Base-by-base conservation (phyloP, 2,888 invertebrate genomes). In the Trissoscelio sp. region DNA sequence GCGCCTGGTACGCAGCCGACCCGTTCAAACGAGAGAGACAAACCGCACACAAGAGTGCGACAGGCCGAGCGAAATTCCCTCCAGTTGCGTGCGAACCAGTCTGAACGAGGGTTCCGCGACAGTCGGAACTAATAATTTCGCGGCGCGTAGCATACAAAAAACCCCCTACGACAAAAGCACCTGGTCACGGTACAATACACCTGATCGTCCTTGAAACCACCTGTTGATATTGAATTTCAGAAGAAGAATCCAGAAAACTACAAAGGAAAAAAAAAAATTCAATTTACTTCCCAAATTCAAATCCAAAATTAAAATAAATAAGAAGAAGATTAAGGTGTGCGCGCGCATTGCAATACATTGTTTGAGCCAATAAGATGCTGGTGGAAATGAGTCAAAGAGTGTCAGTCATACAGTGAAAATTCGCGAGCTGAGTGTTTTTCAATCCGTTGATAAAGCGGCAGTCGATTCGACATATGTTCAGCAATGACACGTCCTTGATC, bases 401-500 rank as follows among this genome's bases (percentile, higher is more conserved):
- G 64, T 46, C 16, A 39, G 53, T 70, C 46, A 46, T 28, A 5
- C 14, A 14, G 55, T 48, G 70, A 70, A 58, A 58, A 60, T 60
- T 34, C 28, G 57, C 70, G 34, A 2, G n/a, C n/a, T 28, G 16
- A 60, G 60, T 16, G 16, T 24, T 31, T 7, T 18, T n/a, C 34
- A 34, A 9, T n/a, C n/a, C 14, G n/a, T 9, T n/a, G 34, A 20
- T 18, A 16, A 70, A 70, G 7, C 55, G 24, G 46, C 48, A 24
- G 31, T 6, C 12, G 42, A 55, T 44, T 1, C 14, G 31, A 69
- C 69, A 46, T 57, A 46, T 42, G 64, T 57, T 60, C 53, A 24
- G 22, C 57, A 28, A 73, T 67, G 79, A 75, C 62, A 53, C 64
- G 80, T 46, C 80, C 80, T 80, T 80, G 80, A 80, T 80, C 74